phyloP scores from a whole-genome alignment of 2,888 invertebrate genomes.

The Pterostichus niger region DNA sequence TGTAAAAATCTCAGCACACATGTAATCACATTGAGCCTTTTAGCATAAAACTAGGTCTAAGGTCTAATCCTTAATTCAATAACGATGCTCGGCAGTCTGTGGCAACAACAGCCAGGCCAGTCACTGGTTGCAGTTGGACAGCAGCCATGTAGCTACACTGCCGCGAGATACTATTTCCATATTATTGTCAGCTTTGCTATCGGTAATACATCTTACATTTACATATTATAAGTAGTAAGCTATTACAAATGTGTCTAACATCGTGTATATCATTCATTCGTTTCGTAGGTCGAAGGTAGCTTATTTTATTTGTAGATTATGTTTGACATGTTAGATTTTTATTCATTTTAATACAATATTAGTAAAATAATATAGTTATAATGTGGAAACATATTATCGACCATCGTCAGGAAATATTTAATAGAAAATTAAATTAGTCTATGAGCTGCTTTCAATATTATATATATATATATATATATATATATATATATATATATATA shows the following conservation, averaged over 20 bases:
- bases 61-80: conserved; percentile 61
- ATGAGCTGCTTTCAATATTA: no score
- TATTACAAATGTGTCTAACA: no score
- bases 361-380: no score
- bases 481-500: no score
- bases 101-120: conserved; percentile 7
- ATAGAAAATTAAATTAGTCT: no score
- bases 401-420: no score
- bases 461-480: no score
- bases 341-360: background rate
- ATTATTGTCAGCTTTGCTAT: background rate
- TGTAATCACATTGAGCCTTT: conserved; percentile 43
- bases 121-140: conserved; percentile 34
- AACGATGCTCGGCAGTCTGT: conserved; percentile 24
- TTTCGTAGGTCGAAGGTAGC: no score
- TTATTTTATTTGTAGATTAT: no score
- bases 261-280: no score
- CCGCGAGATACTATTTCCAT: conserved; percentile 3
- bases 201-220: conserved; percentile 24
- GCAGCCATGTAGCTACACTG: conserved; percentile 44
- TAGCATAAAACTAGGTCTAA: conserved; percentile 55
- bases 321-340: background rate
- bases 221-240: background rate
- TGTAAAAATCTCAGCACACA: background rate
- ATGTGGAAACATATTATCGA: no score